These are phyloP conservation scores for Eupithecia dodoneata DNA, from an alignment of 2,888 invertebrate genomes.

Conservation along the genomic window DNA sequence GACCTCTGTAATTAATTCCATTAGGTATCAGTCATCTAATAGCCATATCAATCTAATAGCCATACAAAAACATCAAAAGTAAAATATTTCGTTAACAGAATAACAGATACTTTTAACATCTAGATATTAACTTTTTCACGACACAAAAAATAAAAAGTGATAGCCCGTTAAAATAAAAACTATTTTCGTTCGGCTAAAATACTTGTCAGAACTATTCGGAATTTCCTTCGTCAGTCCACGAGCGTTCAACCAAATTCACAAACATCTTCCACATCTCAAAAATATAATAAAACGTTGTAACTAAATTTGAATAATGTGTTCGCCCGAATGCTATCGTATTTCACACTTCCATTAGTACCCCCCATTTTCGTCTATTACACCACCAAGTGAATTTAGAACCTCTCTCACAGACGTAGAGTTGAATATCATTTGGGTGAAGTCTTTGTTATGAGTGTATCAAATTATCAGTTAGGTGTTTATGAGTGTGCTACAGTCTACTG, in stretches of 20 bases:
- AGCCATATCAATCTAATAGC: too few relatives aligned
- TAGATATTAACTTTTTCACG: neutral
- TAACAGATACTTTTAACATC: neutral
- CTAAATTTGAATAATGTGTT: slow-evolving; percentile 76
- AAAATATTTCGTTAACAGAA: neutral
- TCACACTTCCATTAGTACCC: slow-evolving; percentile 73
- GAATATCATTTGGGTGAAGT: slow-evolving; percentile 33
- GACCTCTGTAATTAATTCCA: too few relatives aligned
- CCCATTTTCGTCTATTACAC: slow-evolving; percentile 43
- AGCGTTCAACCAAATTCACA: slow-evolving; percentile 29
- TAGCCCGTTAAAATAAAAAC: neutral
- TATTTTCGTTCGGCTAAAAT: slow-evolving; percentile 9
- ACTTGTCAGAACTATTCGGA: slow-evolving; percentile 18
- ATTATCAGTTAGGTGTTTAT: slow-evolving; percentile 59
- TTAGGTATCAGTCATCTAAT: too few relatives aligned
- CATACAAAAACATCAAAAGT: neutral
- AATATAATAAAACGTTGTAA: slow-evolving; percentile 63
- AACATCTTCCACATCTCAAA: slow-evolving; percentile 50
- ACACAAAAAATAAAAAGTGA: neutral
- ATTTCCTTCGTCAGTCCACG: slow-evolving; percentile 20
- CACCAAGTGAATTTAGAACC: slow-evolving; percentile 22
- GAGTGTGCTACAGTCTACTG: slow-evolving; percentile 55
- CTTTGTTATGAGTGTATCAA: slow-evolving; percentile 51
- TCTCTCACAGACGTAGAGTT: slow-evolving; percentile 40
- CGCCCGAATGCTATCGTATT: slow-evolving; percentile 71